These are phyloP conservation scores for Hirundichthys speculiger DNA, from an alignment of 2,113 vertebrate genomes.

Conservation along the genomic window DNA sequence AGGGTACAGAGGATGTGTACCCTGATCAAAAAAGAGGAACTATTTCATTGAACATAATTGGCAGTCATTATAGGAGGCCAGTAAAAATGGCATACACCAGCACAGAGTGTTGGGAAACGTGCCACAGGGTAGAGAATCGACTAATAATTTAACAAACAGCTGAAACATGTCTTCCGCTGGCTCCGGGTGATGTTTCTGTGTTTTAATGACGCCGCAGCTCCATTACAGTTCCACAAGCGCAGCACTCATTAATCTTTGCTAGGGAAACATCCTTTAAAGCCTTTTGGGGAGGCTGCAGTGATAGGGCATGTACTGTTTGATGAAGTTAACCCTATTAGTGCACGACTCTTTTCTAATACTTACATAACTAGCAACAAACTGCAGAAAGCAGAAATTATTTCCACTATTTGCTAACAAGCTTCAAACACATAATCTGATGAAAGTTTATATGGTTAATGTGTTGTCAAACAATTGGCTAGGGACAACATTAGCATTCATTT, in stretches of 20 bases:
- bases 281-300: too few relatives aligned
- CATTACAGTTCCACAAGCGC: slow-evolving; percentile 31
- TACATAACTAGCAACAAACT: too few relatives aligned
- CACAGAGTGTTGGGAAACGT: slow-evolving; percentile 26
- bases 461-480: too few relatives aligned
- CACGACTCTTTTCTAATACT: not conserved
- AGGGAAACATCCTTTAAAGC: slow-evolving; percentile 31
- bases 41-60: slow-evolving; percentile 30
- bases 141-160: slow-evolving; percentile 37
- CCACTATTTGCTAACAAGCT: too few relatives aligned
- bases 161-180: slow-evolving; percentile 42
- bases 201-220: slow-evolving; percentile 37
- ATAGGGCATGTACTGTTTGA: slow-evolving; percentile 7
- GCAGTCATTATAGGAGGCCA: slow-evolving; percentile 34
- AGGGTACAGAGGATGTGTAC: slow-evolving; percentile 33
- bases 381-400: too few relatives aligned
- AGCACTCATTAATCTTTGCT: slow-evolving; percentile 36
- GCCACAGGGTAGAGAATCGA: slow-evolving; percentile 25
- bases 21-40: slow-evolving; percentile 39
- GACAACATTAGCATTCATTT: too few relatives aligned
- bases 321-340: not conserved
- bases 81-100: slow-evolving; percentile 28
- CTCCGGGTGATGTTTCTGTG: slow-evolving; percentile 39
- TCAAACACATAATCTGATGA: too few relatives aligned
- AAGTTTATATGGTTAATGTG: too few relatives aligned